Conservation (phyloP, 1,140 invertebrate genomes). For the Drosophila bocqueti region DNA sequence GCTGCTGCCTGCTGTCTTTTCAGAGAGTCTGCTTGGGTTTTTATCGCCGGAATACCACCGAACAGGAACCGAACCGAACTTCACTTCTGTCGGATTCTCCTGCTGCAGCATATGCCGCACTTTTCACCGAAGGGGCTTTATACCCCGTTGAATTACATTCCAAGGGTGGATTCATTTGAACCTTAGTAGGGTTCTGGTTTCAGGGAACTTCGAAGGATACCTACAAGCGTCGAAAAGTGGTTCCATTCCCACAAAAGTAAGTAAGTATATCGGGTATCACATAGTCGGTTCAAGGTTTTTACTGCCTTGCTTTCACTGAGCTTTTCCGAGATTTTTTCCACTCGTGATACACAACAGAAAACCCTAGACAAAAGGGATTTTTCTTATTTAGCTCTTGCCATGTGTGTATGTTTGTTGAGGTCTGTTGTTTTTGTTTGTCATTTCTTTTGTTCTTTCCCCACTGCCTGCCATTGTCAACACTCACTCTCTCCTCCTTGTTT, state of each 20-base stretch:
- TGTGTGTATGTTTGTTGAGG: slow-evolving; percentile 37
- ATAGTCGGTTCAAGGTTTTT: neutral
- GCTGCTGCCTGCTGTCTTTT: slow-evolving; percentile 45
- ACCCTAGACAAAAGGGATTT: slow-evolving; percentile 49
- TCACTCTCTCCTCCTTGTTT: slow-evolving; percentile 50
- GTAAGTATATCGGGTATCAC: neutral
- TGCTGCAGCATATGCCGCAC: slow-evolving; percentile 60
- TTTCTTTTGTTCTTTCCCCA: slow-evolving; percentile 56
- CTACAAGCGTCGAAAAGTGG: no score
- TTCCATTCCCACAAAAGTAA: neutral
- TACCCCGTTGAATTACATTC: neutral
- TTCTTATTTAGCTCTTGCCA: slow-evolving; percentile 57
- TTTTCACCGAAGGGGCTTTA: slow-evolving; percentile 53
- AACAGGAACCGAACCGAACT: slow-evolving; percentile 32
- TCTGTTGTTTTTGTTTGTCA: slow-evolving; percentile 45
- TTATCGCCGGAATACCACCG: slow-evolving; percentile 58
- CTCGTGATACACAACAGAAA: slow-evolving; percentile 61
- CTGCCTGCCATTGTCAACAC: slow-evolving; percentile 71
- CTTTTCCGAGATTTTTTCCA: slow-evolving; percentile 64
- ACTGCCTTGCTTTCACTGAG: neutral
- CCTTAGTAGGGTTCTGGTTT: neutral
- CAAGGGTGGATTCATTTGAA: neutral
- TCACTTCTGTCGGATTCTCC: slow-evolving; percentile 22
- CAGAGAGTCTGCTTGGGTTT: slow-evolving; percentile 52
- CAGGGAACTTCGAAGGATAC: no score